Evolutionary conservation across 2,888 invertebrate species (phyloP).

Genomic region (Candidula unifasciata): DNA sequence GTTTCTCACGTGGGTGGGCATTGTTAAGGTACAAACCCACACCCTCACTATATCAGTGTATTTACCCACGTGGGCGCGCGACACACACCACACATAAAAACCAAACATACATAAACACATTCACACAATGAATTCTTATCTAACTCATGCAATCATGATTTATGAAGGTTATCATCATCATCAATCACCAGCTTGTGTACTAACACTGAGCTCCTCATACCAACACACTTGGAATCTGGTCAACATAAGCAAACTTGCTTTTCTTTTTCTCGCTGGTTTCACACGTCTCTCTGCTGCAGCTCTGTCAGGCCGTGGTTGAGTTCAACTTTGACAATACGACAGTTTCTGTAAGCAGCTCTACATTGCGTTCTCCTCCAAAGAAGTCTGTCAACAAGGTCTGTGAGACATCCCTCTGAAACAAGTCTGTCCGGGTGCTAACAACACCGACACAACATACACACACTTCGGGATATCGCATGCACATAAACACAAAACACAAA

Average conservation of each 20-base stretch:
- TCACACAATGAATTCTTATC: too few relatives aligned
- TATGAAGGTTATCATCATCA: too few relatives aligned
- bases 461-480: too few relatives aligned
- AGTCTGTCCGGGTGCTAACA: slow-evolving; percentile 92
- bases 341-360: slow-evolving; percentile 68
- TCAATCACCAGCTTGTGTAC: too few relatives aligned
- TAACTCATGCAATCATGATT: too few relatives aligned
- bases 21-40: too few relatives aligned
- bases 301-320: neutral
- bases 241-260: slow-evolving; percentile 32
- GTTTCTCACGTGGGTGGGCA: too few relatives aligned
- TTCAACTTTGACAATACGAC: slow-evolving; percentile 29
- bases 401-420: slow-evolving; percentile 90
- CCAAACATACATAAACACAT: too few relatives aligned
- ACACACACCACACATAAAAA: too few relatives aligned
- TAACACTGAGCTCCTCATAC: neutral
- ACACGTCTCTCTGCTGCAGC: slow-evolving; percentile 37
- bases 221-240: slow-evolving; percentile 40
- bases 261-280: neutral
- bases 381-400: slow-evolving; percentile 97
- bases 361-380: slow-evolving; percentile 92
- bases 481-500: too few relatives aligned
- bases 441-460: slow-evolving; percentile 99
- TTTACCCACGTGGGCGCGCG: too few relatives aligned
- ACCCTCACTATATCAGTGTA: too few relatives aligned